Percentiles rank a stretch among this genome's conserved stretches.
Evolutionary conservation across 2,888 invertebrate species (phyloP).

Genomic region (Anthrax anthrax): DNA sequence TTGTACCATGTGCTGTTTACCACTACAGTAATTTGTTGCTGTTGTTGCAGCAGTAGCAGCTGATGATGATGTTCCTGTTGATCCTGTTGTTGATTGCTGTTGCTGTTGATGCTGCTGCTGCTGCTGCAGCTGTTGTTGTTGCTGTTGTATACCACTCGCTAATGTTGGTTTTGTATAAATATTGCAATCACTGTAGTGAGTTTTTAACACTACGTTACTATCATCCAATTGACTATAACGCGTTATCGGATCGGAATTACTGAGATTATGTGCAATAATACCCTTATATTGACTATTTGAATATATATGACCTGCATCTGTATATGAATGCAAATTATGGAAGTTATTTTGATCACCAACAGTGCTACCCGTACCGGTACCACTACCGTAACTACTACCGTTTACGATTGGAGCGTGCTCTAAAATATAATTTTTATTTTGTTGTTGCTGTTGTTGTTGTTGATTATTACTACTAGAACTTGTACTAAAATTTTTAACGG

Average conservation of each 20-base stretch:
- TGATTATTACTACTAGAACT: background rate
- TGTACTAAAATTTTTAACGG: constrained; percentile 3
- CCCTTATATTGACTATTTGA: constrained; percentile 14
- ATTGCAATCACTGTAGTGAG: constrained; percentile 31
- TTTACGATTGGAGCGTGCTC: constrained; percentile 15
- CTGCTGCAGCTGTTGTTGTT: background rate
- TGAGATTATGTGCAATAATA: constrained; percentile 19
- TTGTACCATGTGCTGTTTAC: constrained; percentile 20
- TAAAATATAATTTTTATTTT: constrained; percentile 11
- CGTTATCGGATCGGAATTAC: constrained; percentile 22
- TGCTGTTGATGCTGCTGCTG: background rate
- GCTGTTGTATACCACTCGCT: background rate
- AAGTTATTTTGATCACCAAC: constrained; percentile 14
- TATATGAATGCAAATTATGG: constrained; percentile 11
- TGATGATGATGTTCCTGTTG: background rate
- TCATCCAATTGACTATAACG: constrained; percentile 18
- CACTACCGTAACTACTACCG: constrained; percentile 17
- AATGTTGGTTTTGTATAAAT: constrained; percentile 24
- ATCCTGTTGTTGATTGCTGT: background rate
- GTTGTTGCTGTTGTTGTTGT: constrained; percentile 6
- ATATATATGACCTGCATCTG: constrained; percentile 13
- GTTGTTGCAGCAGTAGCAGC: background rate
- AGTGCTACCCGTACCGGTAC: constrained; percentile 13
- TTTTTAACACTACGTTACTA: constrained; percentile 22
- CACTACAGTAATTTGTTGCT: constrained; percentile 1